phyloP scores from a whole-genome alignment of 1,140 invertebrate species.

The Triops longicaudatus region DNA sequence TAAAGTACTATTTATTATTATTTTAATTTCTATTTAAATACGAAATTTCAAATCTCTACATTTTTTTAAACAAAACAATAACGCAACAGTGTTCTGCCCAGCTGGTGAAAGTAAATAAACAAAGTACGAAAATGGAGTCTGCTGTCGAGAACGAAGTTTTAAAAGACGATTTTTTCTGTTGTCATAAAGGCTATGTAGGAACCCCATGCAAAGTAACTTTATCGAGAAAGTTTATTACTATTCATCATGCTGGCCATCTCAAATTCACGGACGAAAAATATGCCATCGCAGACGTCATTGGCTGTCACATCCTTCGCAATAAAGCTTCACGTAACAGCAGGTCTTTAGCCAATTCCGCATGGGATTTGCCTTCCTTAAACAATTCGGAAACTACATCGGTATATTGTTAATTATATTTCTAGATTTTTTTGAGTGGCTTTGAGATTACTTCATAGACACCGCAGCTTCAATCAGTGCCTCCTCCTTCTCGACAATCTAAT shows the following conservation, averaged over 20 bases:
- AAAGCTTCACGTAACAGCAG: neutral
- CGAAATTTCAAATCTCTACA: neutral
- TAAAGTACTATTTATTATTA: neutral
- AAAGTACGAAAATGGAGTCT: neutral
- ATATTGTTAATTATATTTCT: neutral
- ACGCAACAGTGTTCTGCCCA: neutral
- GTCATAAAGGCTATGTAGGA: conserved; percentile 12
- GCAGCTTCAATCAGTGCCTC: neutral
- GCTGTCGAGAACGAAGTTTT: neutral
- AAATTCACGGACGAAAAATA: neutral
- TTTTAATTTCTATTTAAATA: neutral
- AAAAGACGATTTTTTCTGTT: neutral
- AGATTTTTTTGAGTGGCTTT: neutral
- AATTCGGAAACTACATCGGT: neutral
- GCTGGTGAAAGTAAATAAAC: neutral
- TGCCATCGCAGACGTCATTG: neutral
- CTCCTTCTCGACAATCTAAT: neutral
- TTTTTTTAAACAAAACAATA: neutral
- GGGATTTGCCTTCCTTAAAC: neutral
- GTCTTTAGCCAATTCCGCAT: neutral
- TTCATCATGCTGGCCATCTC: neutral
- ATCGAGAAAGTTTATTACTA: neutral
- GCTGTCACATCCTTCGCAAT: neutral
- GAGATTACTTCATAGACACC: neutral
- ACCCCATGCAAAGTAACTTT: neutral